Base-by-base conservation (phyloP, 2,797 vertebrate genomes). In the Cyprinodon diabolis region DNA sequence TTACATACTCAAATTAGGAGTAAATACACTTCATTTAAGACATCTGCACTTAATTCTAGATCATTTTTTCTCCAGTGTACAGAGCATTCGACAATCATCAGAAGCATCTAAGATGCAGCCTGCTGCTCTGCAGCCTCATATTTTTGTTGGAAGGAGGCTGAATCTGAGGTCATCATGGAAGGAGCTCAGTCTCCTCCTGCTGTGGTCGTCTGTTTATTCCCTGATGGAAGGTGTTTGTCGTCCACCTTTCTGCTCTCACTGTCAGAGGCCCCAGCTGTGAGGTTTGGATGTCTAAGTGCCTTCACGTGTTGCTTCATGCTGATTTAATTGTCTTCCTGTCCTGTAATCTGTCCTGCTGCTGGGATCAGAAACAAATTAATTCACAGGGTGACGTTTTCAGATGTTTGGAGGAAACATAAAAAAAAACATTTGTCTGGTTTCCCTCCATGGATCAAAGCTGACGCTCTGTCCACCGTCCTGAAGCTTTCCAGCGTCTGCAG, bases 201-300 rank as follows among this genome's bases (percentile, higher is more conserved):
- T 55, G 52, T 43, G 52, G 37, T 40, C 35, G 21, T 8, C 4
- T 40, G 57, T 58, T 58, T 58, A 58, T 58, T 58, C 57, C 3
- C 14, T 4, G 8, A 40, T 13, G 17, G 35, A 37, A 11, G 17
- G 58, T 19, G 17, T 19, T 57, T 48, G 0, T 21, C 10, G 4
- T 58, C 0, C 45, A 52, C n/a, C 11, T 71, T 58, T 45, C 19
- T 11, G 6, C 0, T 10, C 35, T 7, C 19, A 14, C 45, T 2
- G 35, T 12, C 17, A 43, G 60, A 63, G 4, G 66, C 63, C 68
- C 37, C 49, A 40, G 49, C 48, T 4, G 13, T 25, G 60, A 35
- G 23, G 5, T 58, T 63, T 63, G 30, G 23, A 58, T 55, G 49
- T 63, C 63, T 35, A 69, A 69, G 74, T 75, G 74, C 67, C 74